Evolutionary conservation across 2,113 vertebrate species (phyloP), one percentile per base, ranked within the genome.

Genomic region (Prunella himalayana): DNA sequence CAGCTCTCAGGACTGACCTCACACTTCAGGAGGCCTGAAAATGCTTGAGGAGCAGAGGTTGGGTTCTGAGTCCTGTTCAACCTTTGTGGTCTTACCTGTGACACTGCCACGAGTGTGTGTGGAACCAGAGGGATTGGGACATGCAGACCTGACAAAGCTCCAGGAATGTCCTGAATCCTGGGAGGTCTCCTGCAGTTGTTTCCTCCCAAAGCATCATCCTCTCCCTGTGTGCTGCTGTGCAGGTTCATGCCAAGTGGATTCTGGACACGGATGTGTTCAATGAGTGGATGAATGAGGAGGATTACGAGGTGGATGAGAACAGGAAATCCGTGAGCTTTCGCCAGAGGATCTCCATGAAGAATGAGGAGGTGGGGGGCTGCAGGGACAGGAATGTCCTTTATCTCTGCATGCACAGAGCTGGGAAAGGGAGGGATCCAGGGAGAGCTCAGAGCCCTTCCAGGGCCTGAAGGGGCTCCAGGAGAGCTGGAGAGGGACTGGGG

Each of bases 201-300:
- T 25, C 35, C 41, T 22, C 17, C 19, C 42, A 51, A 8, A n/a
- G 5, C 39, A 18, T 20, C 71, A 10, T 16, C 4, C 0, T 9
- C 7, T 17, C 1, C 0, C 0, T n/a, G 59, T 21, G 21, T 56
- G 77, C 35, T n/a, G 42, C 45, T 10, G 61, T 94, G 73, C 71
- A 99, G 99, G 99, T 99, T 42, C 99, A 99, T 18, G 98, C 98
- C 72, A 99, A 98, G 95, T 99, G 99, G 99, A 98, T 99, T 91
- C 95, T 98, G 96, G 99, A 99, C 97, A 99, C 98, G 0, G 99
- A 99, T 22, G 60, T 99, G 53, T 99, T 99, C 97, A 99, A 99
- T 14, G 99, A 99, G 89, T 99, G 99, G 99, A 99, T 99, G 99
- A 99, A 99, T 28, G 99, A 99, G 71, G 99, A 99, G 90, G 99